These are phyloP conservation scores for Seira musarum DNA, from an alignment of 2,888 invertebrate species.

Conservation along the genomic window DNA sequence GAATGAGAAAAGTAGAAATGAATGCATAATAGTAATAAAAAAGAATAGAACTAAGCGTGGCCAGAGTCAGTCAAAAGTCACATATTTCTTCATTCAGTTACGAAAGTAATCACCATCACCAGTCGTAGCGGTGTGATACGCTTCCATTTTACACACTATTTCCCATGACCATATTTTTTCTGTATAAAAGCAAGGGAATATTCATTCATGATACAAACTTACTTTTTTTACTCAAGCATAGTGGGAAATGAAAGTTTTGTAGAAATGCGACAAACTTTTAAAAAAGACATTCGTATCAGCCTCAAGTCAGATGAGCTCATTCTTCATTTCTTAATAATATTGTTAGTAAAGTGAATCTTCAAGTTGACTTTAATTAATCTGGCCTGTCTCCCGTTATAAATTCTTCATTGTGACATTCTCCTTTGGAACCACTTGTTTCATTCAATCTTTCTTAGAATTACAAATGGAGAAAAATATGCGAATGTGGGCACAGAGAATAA, in stretches of 20 bases:
- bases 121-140: constrained; percentile 28
- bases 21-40: constrained; percentile 29
- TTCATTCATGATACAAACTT: constrained; percentile 7
- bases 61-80: constrained; percentile 36
- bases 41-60: constrained; percentile 18
- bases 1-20: constrained; percentile 26
- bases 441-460: too few relatives aligned
- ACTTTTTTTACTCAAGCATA: neutral
- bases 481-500: too few relatives aligned
- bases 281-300: too few relatives aligned
- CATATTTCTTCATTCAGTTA: constrained; percentile 41
- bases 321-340: constrained; percentile 46
- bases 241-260: neutral
- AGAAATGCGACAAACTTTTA: too few relatives aligned
- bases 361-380: constrained; percentile 70
- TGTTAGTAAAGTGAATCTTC: constrained; percentile 57
- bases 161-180: constrained; percentile 16
- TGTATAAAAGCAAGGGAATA: constrained; percentile 13
- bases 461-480: too few relatives aligned
- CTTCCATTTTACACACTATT: neutral
- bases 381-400: constrained; percentile 63
- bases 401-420: neutral
- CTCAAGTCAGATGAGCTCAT: too few relatives aligned
- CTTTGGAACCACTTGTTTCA: neutral
- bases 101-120: constrained; percentile 28